Evolutionary conservation across 2,888 invertebrate species (phyloP), one percentile per base, ranked within the genome.

Genomic region (Minunthozetes semirufus): DNA sequence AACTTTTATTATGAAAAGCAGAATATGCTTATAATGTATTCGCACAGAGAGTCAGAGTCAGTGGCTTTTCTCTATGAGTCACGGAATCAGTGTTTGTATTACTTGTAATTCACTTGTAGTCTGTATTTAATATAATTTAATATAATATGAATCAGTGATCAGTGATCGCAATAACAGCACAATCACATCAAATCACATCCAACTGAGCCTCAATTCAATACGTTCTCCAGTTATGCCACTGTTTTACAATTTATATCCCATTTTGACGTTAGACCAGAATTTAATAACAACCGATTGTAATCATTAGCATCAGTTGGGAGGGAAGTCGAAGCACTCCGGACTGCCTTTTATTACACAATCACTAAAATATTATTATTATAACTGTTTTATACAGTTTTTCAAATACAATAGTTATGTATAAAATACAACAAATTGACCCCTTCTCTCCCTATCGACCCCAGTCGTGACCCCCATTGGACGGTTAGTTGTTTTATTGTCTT

Each of bases 401-500:
- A 4, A 48, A 48, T 48, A 11, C 46, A 48, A 48, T 48, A 48
- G 9, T 22, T 22, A 19, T 61, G 29, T 63, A 63, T 63, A 63
- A 63, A 63, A 68, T 25, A 68, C 38, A 68, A 68, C 68, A 68
- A 68, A 68, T 68, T 68, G 68, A 68, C 68, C 68, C 68, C 22
- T 9, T 68, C 19, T n/a, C 19, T 42, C 17, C 22, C 63, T 29
- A n/a, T 63, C 19, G 63, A 33, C 33, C 33, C 33, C 33, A 33
- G 33, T 33, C 4, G 8, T 33, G 33, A 33, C 33, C 33, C 33
- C 33, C 33, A 33, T 33, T 33, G 33, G 33, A 33, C 33, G 4
- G 33, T 33, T 8, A 8, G 33, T 25, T 63, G 33, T 68, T 68
- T 68, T 68, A 68, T 68, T 68, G 68, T 68, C 42, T 68, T 68